phyloP scores from a whole-genome alignment of 1,140 invertebrate species.

The Gerris buenoi region DNA sequence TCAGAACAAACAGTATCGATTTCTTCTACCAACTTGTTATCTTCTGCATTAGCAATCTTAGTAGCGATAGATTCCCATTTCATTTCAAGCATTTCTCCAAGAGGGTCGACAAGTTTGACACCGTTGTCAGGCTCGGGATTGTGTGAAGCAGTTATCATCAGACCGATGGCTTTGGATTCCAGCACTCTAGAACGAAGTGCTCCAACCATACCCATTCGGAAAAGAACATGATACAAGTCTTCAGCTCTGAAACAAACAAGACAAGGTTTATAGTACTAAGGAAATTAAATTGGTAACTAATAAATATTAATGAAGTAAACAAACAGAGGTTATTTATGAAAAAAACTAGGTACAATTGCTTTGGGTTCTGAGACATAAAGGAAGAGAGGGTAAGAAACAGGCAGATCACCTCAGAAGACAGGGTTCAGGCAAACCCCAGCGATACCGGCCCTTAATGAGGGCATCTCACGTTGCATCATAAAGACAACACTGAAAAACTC shows the following conservation, averaged over 20 bases:
- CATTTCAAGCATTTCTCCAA: conserved; percentile 86
- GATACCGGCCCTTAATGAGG: no score
- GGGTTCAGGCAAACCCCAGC: no score
- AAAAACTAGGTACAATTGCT: conserved; percentile 35
- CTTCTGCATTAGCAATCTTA: conserved; percentile 54
- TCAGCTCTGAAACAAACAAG: conserved; percentile 47
- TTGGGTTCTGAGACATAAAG: no score
- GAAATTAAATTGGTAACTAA: conserved; percentile 43
- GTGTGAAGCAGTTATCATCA: conserved; percentile 99
- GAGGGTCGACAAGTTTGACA: conserved; percentile 87
- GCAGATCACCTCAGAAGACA: no score
- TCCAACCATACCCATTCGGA: conserved; percentile 80
- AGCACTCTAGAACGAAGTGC: conserved; percentile 67
- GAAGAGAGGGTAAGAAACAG: conserved; percentile 73
- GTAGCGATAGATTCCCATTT: conserved; percentile 85
- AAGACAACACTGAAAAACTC: no score
- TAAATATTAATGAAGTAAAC: conserved; percentile 47
- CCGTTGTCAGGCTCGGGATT: conserved; percentile 95
- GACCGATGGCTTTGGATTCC: conserved; percentile 62
- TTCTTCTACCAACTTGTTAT: conserved; percentile 32
- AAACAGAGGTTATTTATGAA: conserved; percentile 35
- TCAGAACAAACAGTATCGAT: conserved; percentile 38
- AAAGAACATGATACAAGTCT: conserved; percentile 72
- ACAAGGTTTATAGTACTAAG: conserved; percentile 49
- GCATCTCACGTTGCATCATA: no score